Evolutionary conservation across 2,113 vertebrate genomes (phyloP), one percentile per base, ranked within the genome.

Genomic region (Ginglymostoma cirratum): DNA sequence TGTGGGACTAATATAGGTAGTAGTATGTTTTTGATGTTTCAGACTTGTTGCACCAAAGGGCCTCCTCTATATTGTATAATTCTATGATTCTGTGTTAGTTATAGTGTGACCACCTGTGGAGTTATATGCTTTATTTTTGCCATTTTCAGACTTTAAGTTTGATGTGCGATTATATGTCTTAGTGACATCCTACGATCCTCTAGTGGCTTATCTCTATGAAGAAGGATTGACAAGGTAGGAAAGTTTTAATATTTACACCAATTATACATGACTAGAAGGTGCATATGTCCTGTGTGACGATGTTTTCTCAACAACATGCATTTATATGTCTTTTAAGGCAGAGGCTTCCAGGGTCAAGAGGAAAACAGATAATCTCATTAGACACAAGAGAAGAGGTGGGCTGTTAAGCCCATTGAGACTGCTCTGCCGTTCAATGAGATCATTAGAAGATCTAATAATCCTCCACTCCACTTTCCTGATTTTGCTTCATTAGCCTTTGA

Each of bases 131-230:
- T 89, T 93, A 24, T 95, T 27, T 48, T 69, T 90, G 97, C 96
- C 96, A 52, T 97, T 96, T 96, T 93, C 98, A 99, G 99, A 97
- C 96, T 99, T 99, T 98, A 99, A 99, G 97, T 99, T 99, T 0
- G 99, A 99, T 19, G 97, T 99, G 92, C 98, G 99, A 30, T 97
- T 99, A 76, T 99, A 99, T 66, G 99, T 99, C 96, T 97, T 99
- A 87, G 98, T 99, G 96, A 99, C 99, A 0, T 99, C 99, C 55
- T 99, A 99, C 55, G 99, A 99, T 95, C 99, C 99, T 0, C 97
- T 99, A 66, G 97, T 99, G 95, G 97, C 99, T 96, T 99, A 99
- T 96, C 98, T 99, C 95, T 99, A 99, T 14, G 99, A 99, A 97
- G 99, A 99, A 97, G 99, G 99, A 94, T 96, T 99, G 78, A 98